Evolutionary conservation across 2,113 vertebrate species (phyloP).

Genomic region (Delphinus delphis): DNA sequence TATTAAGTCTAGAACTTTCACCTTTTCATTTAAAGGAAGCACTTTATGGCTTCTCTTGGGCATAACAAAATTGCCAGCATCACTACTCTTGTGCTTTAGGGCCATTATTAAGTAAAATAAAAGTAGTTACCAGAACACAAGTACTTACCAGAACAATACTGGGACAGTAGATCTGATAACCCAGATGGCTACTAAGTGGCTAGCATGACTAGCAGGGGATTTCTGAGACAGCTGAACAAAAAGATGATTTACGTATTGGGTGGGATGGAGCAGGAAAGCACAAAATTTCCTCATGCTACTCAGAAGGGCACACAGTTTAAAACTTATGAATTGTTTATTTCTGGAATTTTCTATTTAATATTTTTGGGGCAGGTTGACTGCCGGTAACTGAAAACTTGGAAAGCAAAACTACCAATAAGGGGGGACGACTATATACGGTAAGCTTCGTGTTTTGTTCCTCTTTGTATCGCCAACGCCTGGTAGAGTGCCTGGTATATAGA

Average conservation of each 20-base stretch:
- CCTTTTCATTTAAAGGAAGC: neutral
- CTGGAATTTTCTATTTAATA: neutral
- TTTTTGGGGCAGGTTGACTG: neutral
- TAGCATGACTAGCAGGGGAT: neutral
- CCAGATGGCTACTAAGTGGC: neutral
- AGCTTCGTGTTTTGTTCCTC: neutral
- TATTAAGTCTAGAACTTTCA: neutral
- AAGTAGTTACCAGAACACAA: neutral
- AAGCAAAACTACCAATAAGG: neutral
- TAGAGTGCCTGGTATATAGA: neutral
- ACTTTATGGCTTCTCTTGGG: neutral
- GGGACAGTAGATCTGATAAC: neutral
- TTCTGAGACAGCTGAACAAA: neutral
- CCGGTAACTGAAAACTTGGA: neutral
- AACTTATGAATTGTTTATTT: neutral
- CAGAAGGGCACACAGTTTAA: neutral
- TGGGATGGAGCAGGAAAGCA: neutral
- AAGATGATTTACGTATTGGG: neutral
- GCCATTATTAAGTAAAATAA: neutral
- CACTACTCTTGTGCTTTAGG: neutral
- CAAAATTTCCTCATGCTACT: neutral
- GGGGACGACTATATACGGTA: neutral
- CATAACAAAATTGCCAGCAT: neutral
- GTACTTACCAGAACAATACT: neutral
- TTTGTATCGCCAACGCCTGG: neutral